A percentile compares a stretch with the other conserved stretches of the same genome.
These are phyloP conservation scores for Vesta saturnalis DNA, from an alignment of 2,888 invertebrate species.

Conservation along the genomic window DNA sequence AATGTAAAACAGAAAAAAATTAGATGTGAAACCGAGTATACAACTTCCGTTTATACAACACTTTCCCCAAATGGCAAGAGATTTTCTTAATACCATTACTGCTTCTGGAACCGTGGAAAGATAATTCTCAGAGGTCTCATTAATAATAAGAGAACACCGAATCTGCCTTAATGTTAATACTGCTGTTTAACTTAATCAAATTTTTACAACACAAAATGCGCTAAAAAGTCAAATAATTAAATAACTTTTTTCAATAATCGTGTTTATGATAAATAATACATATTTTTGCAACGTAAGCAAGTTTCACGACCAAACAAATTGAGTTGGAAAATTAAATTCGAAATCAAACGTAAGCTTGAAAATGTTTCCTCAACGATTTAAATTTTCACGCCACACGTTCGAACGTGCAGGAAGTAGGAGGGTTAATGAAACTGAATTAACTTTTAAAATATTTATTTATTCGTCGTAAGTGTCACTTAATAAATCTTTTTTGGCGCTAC, in stretches of 20 bases:
- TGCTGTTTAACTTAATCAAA: neutral
- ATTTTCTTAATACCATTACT: constrained; percentile 3
- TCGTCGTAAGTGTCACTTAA: neutral
- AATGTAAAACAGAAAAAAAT: neutral
- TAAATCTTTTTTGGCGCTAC: neutral
- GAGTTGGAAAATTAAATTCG: too few species aligned
- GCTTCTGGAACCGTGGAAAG: neutral
- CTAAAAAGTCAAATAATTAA: too few species aligned
- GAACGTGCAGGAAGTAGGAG: too few species aligned
- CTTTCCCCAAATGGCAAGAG: neutral
- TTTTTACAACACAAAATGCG: neutral
- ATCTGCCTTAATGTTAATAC: neutral
- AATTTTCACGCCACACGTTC: neutral
- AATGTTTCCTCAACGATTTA: neutral
- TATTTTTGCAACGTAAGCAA: too few species aligned
- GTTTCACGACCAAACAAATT: too few species aligned
- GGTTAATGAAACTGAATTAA: neutral
- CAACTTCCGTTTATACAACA: neutral
- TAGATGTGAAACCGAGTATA: neutral
- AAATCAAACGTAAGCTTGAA: too few species aligned
- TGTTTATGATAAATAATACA: too few species aligned
- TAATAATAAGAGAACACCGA: neutral
- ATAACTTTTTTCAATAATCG: too few species aligned
- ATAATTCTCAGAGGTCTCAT: constrained; percentile 1
- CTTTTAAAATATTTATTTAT: neutral